These are phyloP conservation scores for Stenolophus ochropezus DNA, from an alignment of 2,888 invertebrate genomes.

Conservation along the genomic window DNA sequence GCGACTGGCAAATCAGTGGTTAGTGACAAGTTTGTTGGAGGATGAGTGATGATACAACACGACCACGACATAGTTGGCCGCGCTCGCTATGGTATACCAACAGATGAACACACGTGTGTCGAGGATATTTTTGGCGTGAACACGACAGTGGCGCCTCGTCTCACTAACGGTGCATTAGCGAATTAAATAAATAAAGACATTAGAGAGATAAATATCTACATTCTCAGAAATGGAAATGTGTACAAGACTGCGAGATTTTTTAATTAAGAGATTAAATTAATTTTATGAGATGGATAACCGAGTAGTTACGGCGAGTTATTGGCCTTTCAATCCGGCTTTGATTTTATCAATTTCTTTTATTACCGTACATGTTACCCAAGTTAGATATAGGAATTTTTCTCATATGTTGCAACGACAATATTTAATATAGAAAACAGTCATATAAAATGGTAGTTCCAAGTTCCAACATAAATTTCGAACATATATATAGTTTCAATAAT, in stretches of 20 bases:
- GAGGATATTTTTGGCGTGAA: slow-evolving; percentile 51
- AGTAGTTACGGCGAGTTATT: neutral
- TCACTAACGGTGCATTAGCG: slow-evolving; percentile 32
- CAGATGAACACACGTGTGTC: slow-evolving; percentile 55
- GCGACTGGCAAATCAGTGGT: slow-evolving; percentile 23
- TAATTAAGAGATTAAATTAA: neutral
- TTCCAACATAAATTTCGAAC: too few relatives aligned
- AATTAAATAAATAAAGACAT: slow-evolving; percentile 50
- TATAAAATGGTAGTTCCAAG: too few relatives aligned
- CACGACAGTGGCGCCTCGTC: slow-evolving; percentile 54
- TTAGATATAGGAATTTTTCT: too few relatives aligned
- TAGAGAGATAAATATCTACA: slow-evolving; percentile 28
- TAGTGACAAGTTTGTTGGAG: slow-evolving; percentile 38
- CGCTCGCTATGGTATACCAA: slow-evolving; percentile 28
- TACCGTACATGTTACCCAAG: neutral
- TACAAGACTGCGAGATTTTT: slow-evolving; percentile 10
- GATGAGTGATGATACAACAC: slow-evolving; percentile 48
- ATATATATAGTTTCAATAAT: too few relatives aligned
- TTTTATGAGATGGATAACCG: neutral
- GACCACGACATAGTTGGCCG: slow-evolving; percentile 33
- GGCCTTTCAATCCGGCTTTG: neutral
- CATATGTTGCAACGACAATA: too few relatives aligned
- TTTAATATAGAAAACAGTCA: too few relatives aligned
- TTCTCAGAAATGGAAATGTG: slow-evolving; percentile 2
- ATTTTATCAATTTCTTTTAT: neutral